Base-by-base conservation (phyloP, 2,888 invertebrate species). In the Andrena haemorrhoa region DNA sequence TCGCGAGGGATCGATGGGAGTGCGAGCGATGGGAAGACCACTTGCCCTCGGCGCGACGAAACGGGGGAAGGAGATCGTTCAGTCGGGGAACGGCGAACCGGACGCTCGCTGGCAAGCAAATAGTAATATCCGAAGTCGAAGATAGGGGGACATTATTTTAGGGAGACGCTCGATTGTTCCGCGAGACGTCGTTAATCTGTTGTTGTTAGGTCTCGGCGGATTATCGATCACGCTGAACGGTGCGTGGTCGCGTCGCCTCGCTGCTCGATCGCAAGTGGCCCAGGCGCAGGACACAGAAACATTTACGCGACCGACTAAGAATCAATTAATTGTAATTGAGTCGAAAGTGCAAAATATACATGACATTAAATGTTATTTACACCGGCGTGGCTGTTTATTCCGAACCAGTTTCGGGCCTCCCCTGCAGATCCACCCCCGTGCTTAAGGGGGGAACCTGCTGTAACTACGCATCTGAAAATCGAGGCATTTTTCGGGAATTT, bases 311-410 rank as follows among this genome's bases (percentile, higher is more conserved):
- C 53, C 75, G 83, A 84, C 61, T 74, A 80, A 84, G 85, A 87
- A 89, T 88, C 86, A 90, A 89, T 90, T 89, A 87, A 88, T 90
- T 92, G 91, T 92, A 91, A 91, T 89, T 90, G 89, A 90, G 89
- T 90, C 86, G 90, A 91, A 92, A 92, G 90, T 92, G 92, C 91
- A 92, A 92, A 92, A 90, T 92, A 92, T 90, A 92, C 89, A 91
- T 41, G 89, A 90, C 89, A 92, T 91, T 92, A 88, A 91, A 90
- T 91, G 91, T 91, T 90, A 90, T 89, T 89, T 89, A 90, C 76
- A 85, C 61, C 68, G 23, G 12, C 10, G 63, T 31, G 10, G 12
- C 51, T 29, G 16, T 72, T 83, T 8, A 77, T 85, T 79, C 7
- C 20, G n/a, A 60, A 26, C 64, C 20, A 41, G 12, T 6, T 16